Percentiles rank a stretch among this genome's conserved stretches.
phyloP scores from a whole-genome alignment of 2,113 vertebrate species.

The Gadus chalcogrammus region DNA sequence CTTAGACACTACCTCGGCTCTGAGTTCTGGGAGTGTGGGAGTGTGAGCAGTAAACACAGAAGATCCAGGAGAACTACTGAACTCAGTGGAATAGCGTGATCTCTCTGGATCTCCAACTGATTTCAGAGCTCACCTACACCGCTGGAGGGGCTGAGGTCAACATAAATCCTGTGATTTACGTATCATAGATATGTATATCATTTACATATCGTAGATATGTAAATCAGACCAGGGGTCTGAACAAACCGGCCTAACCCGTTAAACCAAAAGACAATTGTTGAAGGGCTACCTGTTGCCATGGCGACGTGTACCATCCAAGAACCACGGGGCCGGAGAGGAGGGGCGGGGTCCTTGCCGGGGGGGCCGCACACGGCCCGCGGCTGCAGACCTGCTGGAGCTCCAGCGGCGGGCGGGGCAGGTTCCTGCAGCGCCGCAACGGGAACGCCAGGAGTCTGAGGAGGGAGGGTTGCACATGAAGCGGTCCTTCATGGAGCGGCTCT shows the following conservation, averaged over 20 bases:
- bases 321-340: slow-evolving; percentile 53
- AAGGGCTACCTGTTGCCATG: slow-evolving; percentile 88
- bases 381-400: slow-evolving; percentile 83
- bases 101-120: no score
- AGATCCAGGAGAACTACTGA: no score
- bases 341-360: slow-evolving; percentile 23
- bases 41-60: no score
- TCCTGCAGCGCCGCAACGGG: slow-evolving; percentile 84
- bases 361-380: slow-evolving; percentile 71
- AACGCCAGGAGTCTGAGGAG: slow-evolving; percentile 70
- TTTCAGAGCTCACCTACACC: no score
- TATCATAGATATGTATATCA: no score
- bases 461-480: background rate
- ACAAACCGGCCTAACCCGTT: background rate
- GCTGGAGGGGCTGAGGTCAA: no score
- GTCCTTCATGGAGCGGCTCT: no score
- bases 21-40: no score
- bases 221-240: background rate
- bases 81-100: no score
- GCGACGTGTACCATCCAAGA: slow-evolving; percentile 86
- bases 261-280: slow-evolving; percentile 3
- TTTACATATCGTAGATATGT: no score
- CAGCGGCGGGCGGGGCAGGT: slow-evolving; percentile 78
- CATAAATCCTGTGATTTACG: no score
- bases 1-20: no score